Conservation (phyloP, 1,140 invertebrate genomes). For the Meloidogyne floridensis region DNA sequence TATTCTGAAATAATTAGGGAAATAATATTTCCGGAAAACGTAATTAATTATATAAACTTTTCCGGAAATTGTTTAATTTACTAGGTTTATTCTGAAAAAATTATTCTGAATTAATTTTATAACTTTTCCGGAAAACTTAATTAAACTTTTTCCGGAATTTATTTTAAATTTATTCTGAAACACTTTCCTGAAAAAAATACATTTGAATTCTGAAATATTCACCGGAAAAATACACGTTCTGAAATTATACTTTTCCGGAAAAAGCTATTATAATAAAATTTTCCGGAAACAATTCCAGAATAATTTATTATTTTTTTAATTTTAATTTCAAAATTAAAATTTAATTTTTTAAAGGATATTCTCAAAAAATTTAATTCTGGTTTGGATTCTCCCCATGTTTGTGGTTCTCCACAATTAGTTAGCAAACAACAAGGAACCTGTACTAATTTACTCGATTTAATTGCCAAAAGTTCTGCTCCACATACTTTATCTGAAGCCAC, state of each 20-base stretch:
- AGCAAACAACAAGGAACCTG: constrained; percentile 44
- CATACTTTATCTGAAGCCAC: constrained; percentile 31
- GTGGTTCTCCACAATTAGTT: constrained; percentile 59
- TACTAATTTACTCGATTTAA: constrained; percentile 68
- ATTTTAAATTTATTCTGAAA: background rate
- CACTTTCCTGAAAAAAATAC: background rate
- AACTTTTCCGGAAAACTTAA: too few species aligned
- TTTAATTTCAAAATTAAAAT: background rate
- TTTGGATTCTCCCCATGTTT: constrained; percentile 59
- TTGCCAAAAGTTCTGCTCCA: constrained; percentile 34
- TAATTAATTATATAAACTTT: too few species aligned
- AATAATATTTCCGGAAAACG: too few species aligned
- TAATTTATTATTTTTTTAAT: too few species aligned
- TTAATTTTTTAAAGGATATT: constrained; percentile 39
- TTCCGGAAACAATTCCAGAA: too few species aligned
- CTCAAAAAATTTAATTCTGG: constrained; percentile 55
- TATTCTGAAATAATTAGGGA: too few species aligned
- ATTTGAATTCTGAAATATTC: background rate
- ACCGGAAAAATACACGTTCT: too few species aligned
- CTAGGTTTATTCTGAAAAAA: too few species aligned
- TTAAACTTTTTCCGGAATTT: background rate
- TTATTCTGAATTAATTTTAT: too few species aligned
- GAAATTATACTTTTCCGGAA: too few species aligned
- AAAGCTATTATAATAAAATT: too few species aligned
- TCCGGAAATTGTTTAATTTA: background rate